Conservation (phyloP, 2,113 vertebrate genomes). For the Ciconia boyciana region DNA sequence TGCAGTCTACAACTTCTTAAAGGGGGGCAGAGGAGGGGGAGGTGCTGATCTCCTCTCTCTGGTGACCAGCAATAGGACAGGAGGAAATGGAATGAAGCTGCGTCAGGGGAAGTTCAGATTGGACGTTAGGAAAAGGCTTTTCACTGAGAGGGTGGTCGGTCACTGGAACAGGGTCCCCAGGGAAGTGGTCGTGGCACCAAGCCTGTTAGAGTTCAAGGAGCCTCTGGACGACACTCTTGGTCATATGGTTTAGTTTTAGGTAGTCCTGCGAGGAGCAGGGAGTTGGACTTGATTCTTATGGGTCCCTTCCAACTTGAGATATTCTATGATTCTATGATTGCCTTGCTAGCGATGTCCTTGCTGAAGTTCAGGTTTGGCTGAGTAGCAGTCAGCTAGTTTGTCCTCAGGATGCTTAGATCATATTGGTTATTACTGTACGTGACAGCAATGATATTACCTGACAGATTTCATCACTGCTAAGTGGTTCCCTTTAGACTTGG, state of each 20-base stretch:
- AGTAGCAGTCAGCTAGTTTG: neutral
- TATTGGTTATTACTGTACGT: neutral
- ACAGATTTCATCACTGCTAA: neutral
- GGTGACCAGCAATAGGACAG: neutral
- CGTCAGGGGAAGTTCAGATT: neutral
- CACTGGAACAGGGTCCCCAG: neutral
- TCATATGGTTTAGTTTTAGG: neutral
- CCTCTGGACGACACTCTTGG: neutral
- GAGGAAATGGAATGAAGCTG: neutral
- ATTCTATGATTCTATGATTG: neutral
- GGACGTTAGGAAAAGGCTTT: neutral
- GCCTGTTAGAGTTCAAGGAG: neutral
- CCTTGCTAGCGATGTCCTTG: neutral
- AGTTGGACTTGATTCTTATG: neutral
- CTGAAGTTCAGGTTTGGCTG: neutral
- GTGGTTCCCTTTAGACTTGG: neutral
- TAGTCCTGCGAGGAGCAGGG: neutral
- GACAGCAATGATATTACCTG: neutral
- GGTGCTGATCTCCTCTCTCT: neutral
- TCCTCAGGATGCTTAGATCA: neutral
- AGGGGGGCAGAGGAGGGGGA: neutral
- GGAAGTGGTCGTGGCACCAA: neutral
- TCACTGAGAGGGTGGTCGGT: neutral
- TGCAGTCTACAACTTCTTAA: rapidly evolving
- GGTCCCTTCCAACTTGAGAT: neutral